These are phyloP conservation scores for Apeira syringaria DNA, from an alignment of 2,888 invertebrate species.

Conservation along the genomic window DNA sequence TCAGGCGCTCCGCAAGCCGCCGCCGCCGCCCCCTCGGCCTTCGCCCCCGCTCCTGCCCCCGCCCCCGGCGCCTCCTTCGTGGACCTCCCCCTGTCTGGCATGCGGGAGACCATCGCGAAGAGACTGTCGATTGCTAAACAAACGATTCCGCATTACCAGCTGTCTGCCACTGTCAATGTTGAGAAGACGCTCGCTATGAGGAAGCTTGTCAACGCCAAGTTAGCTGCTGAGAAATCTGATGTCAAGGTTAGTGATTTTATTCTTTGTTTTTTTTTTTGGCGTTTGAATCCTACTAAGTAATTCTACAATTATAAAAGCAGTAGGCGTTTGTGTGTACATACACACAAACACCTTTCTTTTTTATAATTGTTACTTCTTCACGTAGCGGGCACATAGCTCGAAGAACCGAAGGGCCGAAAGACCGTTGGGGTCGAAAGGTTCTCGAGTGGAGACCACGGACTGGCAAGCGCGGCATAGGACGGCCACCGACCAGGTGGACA, in stretches of 20 bases:
- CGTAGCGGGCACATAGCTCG: no score
- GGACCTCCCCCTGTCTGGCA: constrained; percentile 93
- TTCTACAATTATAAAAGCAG: no score
- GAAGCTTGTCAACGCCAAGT: constrained; percentile 89
- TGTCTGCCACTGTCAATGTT: constrained; percentile 93
- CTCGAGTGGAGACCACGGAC: no score
- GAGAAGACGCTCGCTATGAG: constrained; percentile 91
- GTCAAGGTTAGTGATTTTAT: constrained; percentile 80
- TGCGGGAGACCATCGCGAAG: constrained; percentile 95
- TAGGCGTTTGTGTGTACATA: no score
- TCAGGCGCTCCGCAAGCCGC: constrained; percentile 53
- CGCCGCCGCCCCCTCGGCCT: constrained; percentile 18
- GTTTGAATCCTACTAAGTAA: no score
- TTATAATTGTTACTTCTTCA: no score
- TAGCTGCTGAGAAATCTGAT: constrained; percentile 87
- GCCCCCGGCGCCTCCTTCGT: constrained; percentile 81
- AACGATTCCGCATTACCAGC: constrained; percentile 98
- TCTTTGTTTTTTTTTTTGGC: no score
- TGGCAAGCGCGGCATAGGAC: no score
- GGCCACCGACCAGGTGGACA: no score
- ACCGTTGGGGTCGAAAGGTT: no score
- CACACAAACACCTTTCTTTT: no score
- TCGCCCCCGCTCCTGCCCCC: constrained; percentile 43
- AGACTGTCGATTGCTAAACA: constrained; percentile 94
- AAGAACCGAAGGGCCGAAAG: no score